Base-by-base conservation (phyloP, 2,888 invertebrate species). In the Pachymerium ferrugineum region DNA sequence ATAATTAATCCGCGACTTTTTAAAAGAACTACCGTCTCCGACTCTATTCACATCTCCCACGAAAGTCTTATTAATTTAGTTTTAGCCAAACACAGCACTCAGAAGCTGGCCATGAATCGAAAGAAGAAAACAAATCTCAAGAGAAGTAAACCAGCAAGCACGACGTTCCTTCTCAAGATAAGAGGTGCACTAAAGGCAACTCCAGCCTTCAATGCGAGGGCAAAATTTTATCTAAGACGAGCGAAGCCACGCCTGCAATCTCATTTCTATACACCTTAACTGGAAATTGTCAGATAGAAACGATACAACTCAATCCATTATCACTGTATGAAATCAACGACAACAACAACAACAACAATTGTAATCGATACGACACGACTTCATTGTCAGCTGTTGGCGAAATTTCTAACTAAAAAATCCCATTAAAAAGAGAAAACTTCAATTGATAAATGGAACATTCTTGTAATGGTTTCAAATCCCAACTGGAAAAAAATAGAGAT, bases 171-270 rank as follows among this genome's bases (percentile, higher is more conserved):
- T 3, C 25, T 3, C 12, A 28, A 62, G 62, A 62, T 62, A 62
- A 62, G 25, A 62, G 62, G 25, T n/a, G n/a, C n/a, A n/a, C n/a
- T n/a, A n/a, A n/a, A n/a, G n/a, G 22, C 25, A 62, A 28, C 12
- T 25, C 25, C 62, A 25, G 14, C 62, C 25, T 25, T 62, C 62
- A 62, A 62, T 62, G 62, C 62, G 38, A 28, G 62, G n/a, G 62
- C 28, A 28, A 25, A 62, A 62, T 62, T 62, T 62, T 62, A 62
- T 62, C 62, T 62, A 28, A 22, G 28, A 28, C 62, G 25, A 62
- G 62, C 62, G 28, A 62, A 62, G 62, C 62, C 62, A 62, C 62
- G 62, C 62, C 62, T 62, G 62, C 62, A 62, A 62, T 62, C 62
- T 62, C 62, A 28, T 62, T 1, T 10, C 62, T 25, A 14, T 28